Conservation (phyloP, 2,888 invertebrate species). For the Salpingus planirostris region DNA sequence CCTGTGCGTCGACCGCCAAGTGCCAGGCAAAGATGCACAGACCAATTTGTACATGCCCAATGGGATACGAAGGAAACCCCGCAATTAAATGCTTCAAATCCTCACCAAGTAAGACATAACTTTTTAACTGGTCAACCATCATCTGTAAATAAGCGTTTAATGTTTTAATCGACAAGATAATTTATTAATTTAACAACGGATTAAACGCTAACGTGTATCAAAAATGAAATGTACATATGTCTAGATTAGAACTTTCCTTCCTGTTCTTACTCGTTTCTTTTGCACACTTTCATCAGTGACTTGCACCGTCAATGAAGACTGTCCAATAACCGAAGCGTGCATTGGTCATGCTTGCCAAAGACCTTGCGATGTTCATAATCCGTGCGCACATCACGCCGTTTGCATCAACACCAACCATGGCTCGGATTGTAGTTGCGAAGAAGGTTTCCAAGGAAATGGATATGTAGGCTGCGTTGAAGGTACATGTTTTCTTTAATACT, state of each 20-base stretch:
- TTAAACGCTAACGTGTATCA: conserved; percentile 11
- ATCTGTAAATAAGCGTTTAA: conserved; percentile 6
- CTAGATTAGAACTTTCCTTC: too few relatives aligned
- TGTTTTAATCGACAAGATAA: too few relatives aligned
- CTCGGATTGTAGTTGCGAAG: conserved; percentile 75
- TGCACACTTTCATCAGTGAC: conserved; percentile 71
- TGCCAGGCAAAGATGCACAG: conserved; percentile 76
- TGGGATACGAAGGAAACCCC: conserved; percentile 74
- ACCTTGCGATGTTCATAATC: conserved; percentile 78
- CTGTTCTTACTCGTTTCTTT: too few relatives aligned
- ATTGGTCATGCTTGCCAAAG: conserved; percentile 76
- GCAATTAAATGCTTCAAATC: conserved; percentile 68
- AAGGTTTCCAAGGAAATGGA: conserved; percentile 82
- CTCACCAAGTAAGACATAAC: conserved; percentile 65
- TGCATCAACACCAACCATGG: conserved; percentile 84
- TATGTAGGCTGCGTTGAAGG: conserved; percentile 73
- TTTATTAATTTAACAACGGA: too few relatives aligned
- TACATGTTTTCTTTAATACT: too few relatives aligned
- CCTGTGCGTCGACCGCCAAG: conserved; percentile 66
- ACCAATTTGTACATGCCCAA: conserved; percentile 73
- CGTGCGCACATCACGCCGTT: conserved; percentile 73
- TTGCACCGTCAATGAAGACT: conserved; percentile 81
- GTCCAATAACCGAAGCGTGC: conserved; percentile 78
- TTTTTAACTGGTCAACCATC: conserved; percentile 15
- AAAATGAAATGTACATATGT: too few relatives aligned